Base-by-base conservation (phyloP, 2,797 vertebrate genomes). In the Pipistrellus pygmaeus region DNA sequence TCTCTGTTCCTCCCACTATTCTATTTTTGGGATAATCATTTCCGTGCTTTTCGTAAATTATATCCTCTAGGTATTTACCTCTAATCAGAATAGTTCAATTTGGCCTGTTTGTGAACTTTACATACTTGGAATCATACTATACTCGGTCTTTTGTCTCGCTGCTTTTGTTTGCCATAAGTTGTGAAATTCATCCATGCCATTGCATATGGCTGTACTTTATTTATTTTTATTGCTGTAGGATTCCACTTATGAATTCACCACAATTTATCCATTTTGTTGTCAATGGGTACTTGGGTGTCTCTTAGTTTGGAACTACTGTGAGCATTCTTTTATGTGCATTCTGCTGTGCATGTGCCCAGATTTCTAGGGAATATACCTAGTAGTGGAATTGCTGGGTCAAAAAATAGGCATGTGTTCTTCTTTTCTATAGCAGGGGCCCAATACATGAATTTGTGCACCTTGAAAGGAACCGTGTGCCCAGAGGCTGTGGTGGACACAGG, bases 31-130 rank as follows among this genome's bases (percentile, higher is more conserved):
- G 48, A 35, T 96, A 35, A 64, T 71, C 75, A 77, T 60, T 66
- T 68, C 46, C 30, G 64, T 91, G 46, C 21, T 88, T 94, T 87
- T 82, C 44, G 80, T 91, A 73, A 83, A 38, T 85, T 62, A 32
- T 87, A 46, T 53, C 51, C 14, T 69, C 17, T 81, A 53, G 48
- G 27, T 48, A 41, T 72, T 66, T n/a, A 64, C 12, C 15, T 32
- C 30, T 78, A 66, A 55, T 38, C 20, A 76, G 27, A 7, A 25
- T 6, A 11, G 30, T 57, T 77, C 78, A 78, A 41, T 69, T 83
- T 72, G 80, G 60, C 38, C 73, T 72, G 1, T 38, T 86, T 76
- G 48, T 71, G 51, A 76, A 76, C 27, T 62, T 85, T 25, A 25
- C 3, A 0, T 46, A 21, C 35, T 35, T 55, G 75, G 23, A 71